Evolutionary conservation across 2,113 vertebrate species (phyloP).

Genomic region (Scalopus aquaticus): DNA sequence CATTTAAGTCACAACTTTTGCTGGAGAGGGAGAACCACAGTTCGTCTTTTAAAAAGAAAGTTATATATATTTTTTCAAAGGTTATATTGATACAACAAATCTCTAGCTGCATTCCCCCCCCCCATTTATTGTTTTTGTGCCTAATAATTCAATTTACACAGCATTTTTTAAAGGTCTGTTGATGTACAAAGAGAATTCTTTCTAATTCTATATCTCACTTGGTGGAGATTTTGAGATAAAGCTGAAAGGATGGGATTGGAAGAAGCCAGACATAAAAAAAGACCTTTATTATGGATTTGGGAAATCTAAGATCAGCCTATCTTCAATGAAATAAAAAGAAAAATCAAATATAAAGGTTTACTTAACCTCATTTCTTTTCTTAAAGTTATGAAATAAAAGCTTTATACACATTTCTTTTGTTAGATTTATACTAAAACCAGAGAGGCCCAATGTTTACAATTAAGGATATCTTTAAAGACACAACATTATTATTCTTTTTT

Average conservation of each 20-base stretch:
- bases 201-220: background rate
- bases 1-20: background rate
- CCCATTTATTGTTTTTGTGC: background rate
- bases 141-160: background rate
- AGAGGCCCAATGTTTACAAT: background rate
- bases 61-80: background rate
- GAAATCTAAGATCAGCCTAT: background rate
- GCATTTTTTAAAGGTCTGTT: background rate
- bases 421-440: conserved; percentile 5
- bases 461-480: background rate
- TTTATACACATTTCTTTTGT: background rate
- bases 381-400: background rate
- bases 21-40: background rate
- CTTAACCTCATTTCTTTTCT: background rate
- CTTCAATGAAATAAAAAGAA: background rate
- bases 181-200: background rate
- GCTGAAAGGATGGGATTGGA: background rate
- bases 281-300: background rate
- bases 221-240: background rate
- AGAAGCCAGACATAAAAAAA: background rate
- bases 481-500: background rate
- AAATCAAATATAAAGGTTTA: background rate
- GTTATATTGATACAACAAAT: background rate
- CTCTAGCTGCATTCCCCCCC: background rate
- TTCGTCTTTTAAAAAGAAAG: background rate